Base-by-base conservation (phyloP, 2,113 vertebrate species). In the Engystomops pustulosus region DNA sequence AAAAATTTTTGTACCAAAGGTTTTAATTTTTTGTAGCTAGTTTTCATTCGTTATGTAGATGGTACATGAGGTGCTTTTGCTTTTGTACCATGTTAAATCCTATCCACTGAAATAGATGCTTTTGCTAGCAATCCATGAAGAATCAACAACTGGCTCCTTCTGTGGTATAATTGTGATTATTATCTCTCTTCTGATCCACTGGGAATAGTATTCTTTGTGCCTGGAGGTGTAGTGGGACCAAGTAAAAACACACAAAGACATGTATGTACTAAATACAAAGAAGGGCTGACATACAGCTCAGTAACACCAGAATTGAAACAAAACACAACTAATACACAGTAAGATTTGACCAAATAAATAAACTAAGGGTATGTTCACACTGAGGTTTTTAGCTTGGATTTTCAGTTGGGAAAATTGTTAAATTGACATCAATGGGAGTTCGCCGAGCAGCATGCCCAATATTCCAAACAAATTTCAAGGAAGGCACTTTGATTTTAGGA, bases 131-230 rank as follows among this genome's bases (percentile, higher is more conserved):
- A 72, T 72, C 38, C 12, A 44, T 41, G 68, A 44, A 23, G 20
- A 41, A 23, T 44, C n/a, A 44, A 72, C 41, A 72, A 34, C 69
- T 27, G 41, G 12, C 38, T 45, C 41, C 69, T 41, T 12, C 34
- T 47, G 69, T 45, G 41, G 11, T 72, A 47, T 72, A 72, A 72
- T 72, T 72, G 12, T 27, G 41, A 47, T 41, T 47, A 44, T 70
- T 72, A 44, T 47, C 41, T 72, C n/a, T 12, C 27, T 36, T 68
- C 38, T 45, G 5, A 23, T 72, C 69, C 41, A 27, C 38, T 45
- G 69, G 41, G 41, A 45, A 44, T n/a, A 25, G 27, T 47, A 44
- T 72, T 36, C 62, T 67, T 67, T 67, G 8, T 67, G 32, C 30
- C n/a, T 47, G 23, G 4, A 25, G 69, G 11, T 72, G 69, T 45